A percentile compares a stretch with the other conserved stretches of the same genome.
Evolutionary conservation across 2,797 vertebrate genomes (phyloP).

Genomic region (Onychomys torridus): DNA sequence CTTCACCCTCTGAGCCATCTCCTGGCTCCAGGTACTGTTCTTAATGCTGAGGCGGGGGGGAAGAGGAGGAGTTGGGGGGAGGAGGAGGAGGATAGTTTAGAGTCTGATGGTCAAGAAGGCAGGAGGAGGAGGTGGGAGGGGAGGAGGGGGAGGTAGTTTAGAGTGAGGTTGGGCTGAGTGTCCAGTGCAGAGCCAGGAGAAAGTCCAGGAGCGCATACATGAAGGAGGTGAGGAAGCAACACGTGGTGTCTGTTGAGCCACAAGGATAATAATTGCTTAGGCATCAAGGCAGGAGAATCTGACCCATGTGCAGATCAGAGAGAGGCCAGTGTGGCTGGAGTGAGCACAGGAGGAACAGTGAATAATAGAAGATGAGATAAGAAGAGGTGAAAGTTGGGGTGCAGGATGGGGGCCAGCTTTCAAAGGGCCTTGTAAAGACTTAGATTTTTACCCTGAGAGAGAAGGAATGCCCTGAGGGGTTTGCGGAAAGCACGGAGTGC

Average conservation of each 20-base stretch:
- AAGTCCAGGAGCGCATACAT: not conserved
- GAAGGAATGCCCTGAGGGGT: not conserved
- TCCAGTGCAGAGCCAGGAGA: not conserved
- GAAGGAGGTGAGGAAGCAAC: not conserved
- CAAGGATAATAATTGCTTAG: not conserved
- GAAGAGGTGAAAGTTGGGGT: not conserved
- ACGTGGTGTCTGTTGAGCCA: not conserved
- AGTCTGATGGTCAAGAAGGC: not conserved
- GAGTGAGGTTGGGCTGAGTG: not conserved
- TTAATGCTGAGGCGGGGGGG: not conserved
- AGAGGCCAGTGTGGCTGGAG: not conserved
- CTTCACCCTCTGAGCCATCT: not conserved
- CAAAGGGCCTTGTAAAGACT: not conserved
- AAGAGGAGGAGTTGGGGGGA: no score
- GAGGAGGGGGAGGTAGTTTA: not conserved
- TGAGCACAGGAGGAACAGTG: not conserved
- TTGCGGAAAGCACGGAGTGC: not conserved
- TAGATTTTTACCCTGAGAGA: constrained; percentile 32
- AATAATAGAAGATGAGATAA: not conserved
- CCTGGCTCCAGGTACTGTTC: not conserved
- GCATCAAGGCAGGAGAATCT: constrained; percentile 3
- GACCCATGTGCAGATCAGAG: not conserved
- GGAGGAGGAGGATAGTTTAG: not conserved
- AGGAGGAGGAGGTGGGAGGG: not conserved
- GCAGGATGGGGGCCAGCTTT: not conserved